Conservation (phyloP, 2,797 vertebrate species). For the Enteromius thamalakanensis region DNA sequence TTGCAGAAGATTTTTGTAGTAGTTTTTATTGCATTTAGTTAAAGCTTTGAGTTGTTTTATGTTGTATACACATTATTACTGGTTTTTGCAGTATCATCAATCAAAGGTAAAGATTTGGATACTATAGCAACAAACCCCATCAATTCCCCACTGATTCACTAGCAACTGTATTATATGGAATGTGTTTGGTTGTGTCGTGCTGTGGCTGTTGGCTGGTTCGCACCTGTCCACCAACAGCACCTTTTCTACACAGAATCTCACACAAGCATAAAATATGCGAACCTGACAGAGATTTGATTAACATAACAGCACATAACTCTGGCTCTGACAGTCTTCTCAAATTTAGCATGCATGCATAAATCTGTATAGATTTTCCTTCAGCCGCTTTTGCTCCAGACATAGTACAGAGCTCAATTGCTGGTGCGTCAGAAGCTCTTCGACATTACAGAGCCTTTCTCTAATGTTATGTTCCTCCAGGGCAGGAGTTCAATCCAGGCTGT, state of each 20-base stretch:
- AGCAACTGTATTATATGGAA: constrained; percentile 12
- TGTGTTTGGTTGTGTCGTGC: constrained; percentile 10
- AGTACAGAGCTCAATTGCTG: constrained; percentile 1
- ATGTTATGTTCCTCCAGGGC: constrained; percentile 36
- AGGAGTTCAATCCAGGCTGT: constrained; percentile 24
- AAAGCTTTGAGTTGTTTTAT: neutral
- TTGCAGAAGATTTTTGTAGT: neutral
- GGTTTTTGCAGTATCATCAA: constrained; percentile 39
- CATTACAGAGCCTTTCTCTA: constrained; percentile 17
- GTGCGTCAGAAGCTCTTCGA: constrained; percentile 8
- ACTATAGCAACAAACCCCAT: constrained; percentile 24
- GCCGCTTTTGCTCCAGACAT: neutral
- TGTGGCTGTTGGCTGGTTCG: constrained; percentile 26
- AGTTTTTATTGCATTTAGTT: neutral
- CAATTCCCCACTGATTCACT: constrained; percentile 6
- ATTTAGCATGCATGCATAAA: constrained; percentile 29
- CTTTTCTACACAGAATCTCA: constrained; percentile 17
- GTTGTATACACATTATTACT: neutral
- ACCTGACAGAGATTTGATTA: constrained; percentile 43
- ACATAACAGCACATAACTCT: constrained; percentile 54
- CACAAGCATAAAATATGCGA: constrained; percentile 33
- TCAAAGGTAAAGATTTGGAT: neutral
- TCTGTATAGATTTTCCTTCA: constrained; percentile 36
- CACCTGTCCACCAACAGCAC: constrained; percentile 28
- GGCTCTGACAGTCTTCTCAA: constrained; percentile 35